Evolutionary conservation across 2,888 invertebrate genomes (phyloP), one percentile per base, ranked within the genome.

Genomic region (Nymphalis c-album): DNA sequence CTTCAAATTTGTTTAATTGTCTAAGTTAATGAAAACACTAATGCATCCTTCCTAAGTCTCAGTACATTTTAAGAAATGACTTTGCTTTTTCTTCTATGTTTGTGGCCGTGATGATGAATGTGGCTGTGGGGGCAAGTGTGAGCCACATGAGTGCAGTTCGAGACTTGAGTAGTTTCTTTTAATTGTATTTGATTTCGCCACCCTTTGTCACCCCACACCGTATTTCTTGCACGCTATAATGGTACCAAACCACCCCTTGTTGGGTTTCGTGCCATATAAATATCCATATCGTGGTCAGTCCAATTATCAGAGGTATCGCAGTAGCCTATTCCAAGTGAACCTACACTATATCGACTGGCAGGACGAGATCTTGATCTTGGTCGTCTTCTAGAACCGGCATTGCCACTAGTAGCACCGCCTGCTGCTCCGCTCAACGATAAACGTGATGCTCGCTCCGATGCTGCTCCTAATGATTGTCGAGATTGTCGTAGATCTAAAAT

Each of bases 231-330:
- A 73, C 85, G 90, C 92, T 94, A 96, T 93, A 96, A 95, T 74
- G 96, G 97, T 84, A 97, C 97, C 81, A 97, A 92, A 74, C 97
- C 97, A 83, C 96, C 96, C 80, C 97, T 94, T 67, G 97, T 95
- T 60, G 97, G 96, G 91, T 98, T 97, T 81, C 97, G 94, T 69
- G 97, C 96, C 95, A 97, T 97, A 89, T 98, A 98, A 80, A 98
- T 97, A 79, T 98, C 98, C 96, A 98, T 97, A 84, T 98, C 98
- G 86, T 98, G 97, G 88, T 98, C 98, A 77, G 98, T 97, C 98
- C 98, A 98, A 86, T 96, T 96, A 85, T 97, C 97, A 62, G 96
- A 96, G 84, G 97, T 97, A 84, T 97, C 97, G 85, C 97, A 96
- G 86, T 97, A 97, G 85, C 96, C 97, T 80, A 97, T 93, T 58